Percentiles rank a stretch among this genome's conserved stretches.
These are phyloP conservation scores for Cacatua alba DNA, from an alignment of 2,113 vertebrate genomes.

Conservation along the genomic window DNA sequence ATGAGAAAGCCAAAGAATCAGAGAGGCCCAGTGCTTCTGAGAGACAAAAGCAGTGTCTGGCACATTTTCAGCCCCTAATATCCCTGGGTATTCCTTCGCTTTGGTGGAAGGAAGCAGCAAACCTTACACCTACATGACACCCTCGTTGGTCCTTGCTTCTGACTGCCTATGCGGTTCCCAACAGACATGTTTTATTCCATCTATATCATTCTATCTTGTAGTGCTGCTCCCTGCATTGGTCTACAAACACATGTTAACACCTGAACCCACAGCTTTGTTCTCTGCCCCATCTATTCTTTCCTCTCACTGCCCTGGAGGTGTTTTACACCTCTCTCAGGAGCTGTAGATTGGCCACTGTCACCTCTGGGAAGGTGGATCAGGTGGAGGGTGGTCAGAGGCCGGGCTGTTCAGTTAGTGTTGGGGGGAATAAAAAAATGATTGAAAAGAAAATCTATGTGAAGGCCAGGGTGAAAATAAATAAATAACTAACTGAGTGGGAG, in stretches of 20 bases:
- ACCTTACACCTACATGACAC: neutral
- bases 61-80: neutral
- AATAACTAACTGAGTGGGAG: constrained; percentile 51
- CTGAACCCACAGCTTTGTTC: neutral
- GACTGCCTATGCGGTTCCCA: neutral
- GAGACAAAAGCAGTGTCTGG: neutral
- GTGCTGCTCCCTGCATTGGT: fast-evolving
- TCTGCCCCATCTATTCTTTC: neutral
- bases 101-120: neutral
- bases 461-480: constrained; percentile 52
- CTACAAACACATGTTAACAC: neutral
- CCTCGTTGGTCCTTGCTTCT: neutral
- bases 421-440: neutral
- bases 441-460: neutral
- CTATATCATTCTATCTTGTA: neutral
- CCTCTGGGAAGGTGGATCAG: neutral
- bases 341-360: neutral
- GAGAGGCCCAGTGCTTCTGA: neutral
- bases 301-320: neutral
- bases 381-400: neutral
- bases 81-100: neutral
- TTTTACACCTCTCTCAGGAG: neutral
- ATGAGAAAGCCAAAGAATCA: neutral
- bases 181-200: neutral
- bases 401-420: neutral